Percentiles rank a stretch among this genome's conserved stretches.
These are phyloP conservation scores for Eulimnadia texana DNA, from an alignment of 1,140 invertebrate species.

Conservation along the genomic window DNA sequence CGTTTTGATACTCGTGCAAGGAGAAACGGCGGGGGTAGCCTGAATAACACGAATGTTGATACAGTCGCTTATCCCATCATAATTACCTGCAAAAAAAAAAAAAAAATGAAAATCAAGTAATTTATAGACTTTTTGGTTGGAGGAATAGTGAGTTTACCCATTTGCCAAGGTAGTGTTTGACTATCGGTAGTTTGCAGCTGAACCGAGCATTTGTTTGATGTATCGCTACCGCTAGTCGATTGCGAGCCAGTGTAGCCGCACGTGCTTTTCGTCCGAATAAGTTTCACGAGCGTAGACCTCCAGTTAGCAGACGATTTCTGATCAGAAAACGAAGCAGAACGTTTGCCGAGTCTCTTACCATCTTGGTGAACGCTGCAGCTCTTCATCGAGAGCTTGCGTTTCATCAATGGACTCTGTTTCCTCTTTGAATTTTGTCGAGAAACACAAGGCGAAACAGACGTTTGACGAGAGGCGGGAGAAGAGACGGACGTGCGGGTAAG, in stretches of 20 bases:
- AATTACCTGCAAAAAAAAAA: not conserved
- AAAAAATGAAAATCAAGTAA: too few relatives aligned
- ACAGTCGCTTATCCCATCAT: not conserved
- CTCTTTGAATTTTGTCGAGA: not conserved
- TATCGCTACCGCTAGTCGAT: too few relatives aligned
- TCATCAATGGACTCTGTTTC: too few relatives aligned
- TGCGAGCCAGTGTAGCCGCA: slow-evolving; percentile 1
- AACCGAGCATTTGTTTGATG: not conserved
- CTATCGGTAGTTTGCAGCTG: not conserved
- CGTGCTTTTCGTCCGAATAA: slow-evolving; percentile 14
- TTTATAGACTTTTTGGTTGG: too few relatives aligned
- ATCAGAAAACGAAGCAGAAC: slow-evolving; percentile 10
- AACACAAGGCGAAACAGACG: not conserved
- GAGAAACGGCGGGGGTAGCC: slow-evolving; percentile 62
- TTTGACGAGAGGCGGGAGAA: not conserved
- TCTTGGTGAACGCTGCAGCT: not conserved
- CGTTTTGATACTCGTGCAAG: slow-evolving; percentile 51
- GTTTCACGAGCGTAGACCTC: slow-evolving; percentile 8
- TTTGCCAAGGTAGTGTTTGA: not conserved
- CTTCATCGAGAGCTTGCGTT: too few relatives aligned
- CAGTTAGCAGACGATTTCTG: not conserved
- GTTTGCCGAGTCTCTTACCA: slow-evolving; percentile 5
- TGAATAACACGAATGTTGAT: slow-evolving; percentile 57
- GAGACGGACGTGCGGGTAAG: not conserved
- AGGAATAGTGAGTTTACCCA: not conserved